Conservation (phyloP, 2,888 invertebrate species). For the Drosophila lacicola region DNA sequence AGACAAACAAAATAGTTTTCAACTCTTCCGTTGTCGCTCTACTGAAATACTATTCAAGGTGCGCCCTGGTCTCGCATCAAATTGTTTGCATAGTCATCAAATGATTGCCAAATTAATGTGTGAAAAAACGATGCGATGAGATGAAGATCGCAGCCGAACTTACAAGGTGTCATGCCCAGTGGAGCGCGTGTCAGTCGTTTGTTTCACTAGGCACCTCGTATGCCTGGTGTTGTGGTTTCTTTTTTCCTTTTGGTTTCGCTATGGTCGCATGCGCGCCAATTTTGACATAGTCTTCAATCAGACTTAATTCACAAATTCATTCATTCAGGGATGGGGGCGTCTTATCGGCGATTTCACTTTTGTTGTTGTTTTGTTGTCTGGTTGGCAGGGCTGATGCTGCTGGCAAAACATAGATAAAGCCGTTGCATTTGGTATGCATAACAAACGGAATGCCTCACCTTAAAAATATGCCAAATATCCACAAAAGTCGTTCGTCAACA, state of each 20-base stretch:
- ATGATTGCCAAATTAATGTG: constrained; percentile 52
- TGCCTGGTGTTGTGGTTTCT: not conserved
- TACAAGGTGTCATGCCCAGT: constrained; percentile 56
- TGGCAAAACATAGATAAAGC: constrained; percentile 35
- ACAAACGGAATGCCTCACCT: constrained; percentile 41
- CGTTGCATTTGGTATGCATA: constrained; percentile 46
- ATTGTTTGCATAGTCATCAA: constrained; percentile 44
- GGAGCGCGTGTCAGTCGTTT: constrained; percentile 38
- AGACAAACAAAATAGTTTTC: constrained; percentile 52
- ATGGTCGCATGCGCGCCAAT: constrained; percentile 39
- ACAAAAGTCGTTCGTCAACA: constrained; percentile 6
- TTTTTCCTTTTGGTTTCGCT: constrained; percentile 7
- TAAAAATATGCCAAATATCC: constrained; percentile 27
- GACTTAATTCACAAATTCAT: constrained; percentile 19
- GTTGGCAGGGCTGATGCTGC: constrained; percentile 34
- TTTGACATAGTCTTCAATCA: constrained; percentile 36
- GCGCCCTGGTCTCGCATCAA: constrained; percentile 41
- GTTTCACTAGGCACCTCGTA: constrained; percentile 16
- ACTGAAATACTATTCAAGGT: constrained; percentile 51
- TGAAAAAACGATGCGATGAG: constrained; percentile 29
- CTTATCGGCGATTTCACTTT: constrained; percentile 76
- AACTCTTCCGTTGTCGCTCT: constrained; percentile 19
- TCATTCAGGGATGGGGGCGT: constrained; percentile 39
- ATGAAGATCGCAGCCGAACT: constrained; percentile 32
- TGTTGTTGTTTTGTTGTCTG: constrained; percentile 21